Base-by-base conservation (phyloP, 2,113 vertebrate genomes). In the Edolisoma coerulescens region DNA sequence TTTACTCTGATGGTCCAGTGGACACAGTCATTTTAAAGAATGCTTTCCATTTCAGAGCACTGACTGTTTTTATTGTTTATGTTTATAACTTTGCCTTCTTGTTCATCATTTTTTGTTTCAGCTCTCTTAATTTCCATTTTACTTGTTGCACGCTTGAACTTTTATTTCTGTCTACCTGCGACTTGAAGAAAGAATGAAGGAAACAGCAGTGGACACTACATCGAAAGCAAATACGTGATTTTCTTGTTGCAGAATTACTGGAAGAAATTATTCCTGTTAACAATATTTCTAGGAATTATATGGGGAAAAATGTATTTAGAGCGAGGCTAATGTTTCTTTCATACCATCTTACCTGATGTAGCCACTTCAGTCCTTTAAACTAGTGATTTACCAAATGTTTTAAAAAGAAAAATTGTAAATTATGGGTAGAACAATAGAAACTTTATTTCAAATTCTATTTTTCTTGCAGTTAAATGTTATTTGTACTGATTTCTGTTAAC, bases 11-110 rank as follows among this genome's bases (percentile, higher is more conserved):
- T 93, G 94, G 74, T 96, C 93, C 71, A 83, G 82, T 76, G 74
- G 94, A 69, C 91, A 82, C 89, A 69, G 47, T 93, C 57, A 83
- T 69, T 93, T 83, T 83, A 90, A 96, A 91, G 79, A 54, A 91
- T 79, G 90, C 30, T 90, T 94, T 88, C 74, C 68, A 70, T 86
- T 91, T 67, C 75, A 80, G 63, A 92, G 68, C 71, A 37, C 65
- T 47, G 74, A 5, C 61, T 90, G 80, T 56, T 70, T 57, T 70
- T 67, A 32, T 73, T 95, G 50, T 91, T 91, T 95, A 84, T 92
- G 61, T 91, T 95, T 86, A 93, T 91, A 83, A 77, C 71, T 71
- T 92, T 63, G 22, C 30, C 54, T 39, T 37, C 71, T 74, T 90
- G 30, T 75, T 94, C 44, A 65, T 91, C 23, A n/a, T 87, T 70